Base-by-base conservation (phyloP, 2,113 vertebrate species). In the Urocolius indicus region DNA sequence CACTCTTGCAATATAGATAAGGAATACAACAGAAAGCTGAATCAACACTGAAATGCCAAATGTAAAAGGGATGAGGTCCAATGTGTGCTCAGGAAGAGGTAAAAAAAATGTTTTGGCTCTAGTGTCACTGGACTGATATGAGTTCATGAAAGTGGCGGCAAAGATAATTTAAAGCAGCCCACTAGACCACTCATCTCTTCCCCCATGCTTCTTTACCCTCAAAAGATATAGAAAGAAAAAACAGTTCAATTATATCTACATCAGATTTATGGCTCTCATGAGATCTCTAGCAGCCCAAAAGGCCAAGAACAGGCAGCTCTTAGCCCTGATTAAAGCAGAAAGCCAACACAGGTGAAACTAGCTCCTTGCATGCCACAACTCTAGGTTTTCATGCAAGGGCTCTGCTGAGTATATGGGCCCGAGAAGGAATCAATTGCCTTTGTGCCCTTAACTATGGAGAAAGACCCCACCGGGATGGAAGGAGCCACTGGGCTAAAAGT, bases 81-180 rank as follows among this genome's bases (percentile, higher is more conserved):
- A 12, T 0, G 0, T 18, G 41, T 71, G 41, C 26, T 66, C 20
- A 46, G 17, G 59, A 59, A 54, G 3, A 9, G 16, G 20, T 22
- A 54, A 46, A 72, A 72, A 38, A 30, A 38, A 11, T 38, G 6
- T 30, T 89, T 67, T 52, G 63, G 9, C 9, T 63, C 48, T 29
- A 54, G 0, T 12, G 27, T 57, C 62, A 38, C 21, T 30, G 27
- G 27, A 27, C 36, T 49, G 29, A 32, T 29, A 32, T 0, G 9
- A 52, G 6, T 26, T 54, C 9, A 7, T 17, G 9, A 30, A 75
- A 75, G 46, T 1, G 1, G 16, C 41, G 94, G 51, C 24, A 76
- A 73, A 88, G 36, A 38, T 26, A 26, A 66, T 32, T 85, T 55
- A 72, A 67, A 38, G 15, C 46, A 82, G 63, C 20, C 19, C 49